A percentile compares a stretch with the other conserved stretches of the same genome.
These are phyloP conservation scores for Brenthis daphne DNA, from an alignment of 2,888 invertebrate species.

Conservation along the genomic window DNA sequence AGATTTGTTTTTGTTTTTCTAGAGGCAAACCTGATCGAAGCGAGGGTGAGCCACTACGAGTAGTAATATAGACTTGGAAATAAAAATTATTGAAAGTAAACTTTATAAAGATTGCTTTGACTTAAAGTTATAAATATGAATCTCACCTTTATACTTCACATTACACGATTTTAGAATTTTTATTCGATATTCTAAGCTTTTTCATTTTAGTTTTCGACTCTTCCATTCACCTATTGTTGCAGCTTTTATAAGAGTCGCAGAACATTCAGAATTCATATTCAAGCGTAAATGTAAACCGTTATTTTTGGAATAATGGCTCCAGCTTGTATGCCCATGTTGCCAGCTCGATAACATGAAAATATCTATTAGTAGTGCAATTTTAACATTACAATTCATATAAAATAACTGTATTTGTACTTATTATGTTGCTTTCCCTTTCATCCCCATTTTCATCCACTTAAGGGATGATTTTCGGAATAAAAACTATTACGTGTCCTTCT, in stretches of 20 bases:
- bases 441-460: no score
- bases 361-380: not conserved
- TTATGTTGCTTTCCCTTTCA: no score
- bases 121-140: not conserved
- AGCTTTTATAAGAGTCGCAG: slow-evolving; percentile 27
- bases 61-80: no score
- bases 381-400: not conserved
- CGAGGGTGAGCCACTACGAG: no score
- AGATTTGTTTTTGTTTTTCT: no score
- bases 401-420: no score
- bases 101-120: not conserved
- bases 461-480: no score
- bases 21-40: no score
- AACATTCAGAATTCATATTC: slow-evolving; percentile 27
- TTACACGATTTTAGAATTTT: slow-evolving; percentile 22
- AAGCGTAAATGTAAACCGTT: slow-evolving; percentile 31
- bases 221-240: slow-evolving; percentile 28
- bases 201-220: slow-evolving; percentile 21
- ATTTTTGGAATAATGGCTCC: slow-evolving; percentile 11
- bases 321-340: not conserved
- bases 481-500: no score
- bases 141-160: slow-evolving; percentile 1
- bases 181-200: slow-evolving; percentile 14
- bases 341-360: not conserved
- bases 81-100: no score